phyloP scores from a whole-genome alignment of 1,140 invertebrate genomes.

The Limonius californicus region DNA sequence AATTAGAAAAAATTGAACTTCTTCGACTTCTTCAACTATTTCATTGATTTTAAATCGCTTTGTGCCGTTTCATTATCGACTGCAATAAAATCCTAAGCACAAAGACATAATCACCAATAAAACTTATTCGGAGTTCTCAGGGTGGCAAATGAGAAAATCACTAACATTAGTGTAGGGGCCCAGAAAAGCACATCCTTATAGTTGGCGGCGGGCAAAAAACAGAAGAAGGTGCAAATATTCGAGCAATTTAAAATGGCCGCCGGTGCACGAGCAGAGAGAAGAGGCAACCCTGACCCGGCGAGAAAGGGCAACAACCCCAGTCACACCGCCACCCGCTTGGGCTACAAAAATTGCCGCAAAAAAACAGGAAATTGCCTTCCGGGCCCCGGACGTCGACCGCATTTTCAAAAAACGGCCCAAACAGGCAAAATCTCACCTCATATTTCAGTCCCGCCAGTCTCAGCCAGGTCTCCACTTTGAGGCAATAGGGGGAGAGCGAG shows the following conservation, averaged over 20 bases:
- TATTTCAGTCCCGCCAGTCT: conserved; percentile 85
- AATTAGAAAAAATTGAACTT: too few relatives aligned
- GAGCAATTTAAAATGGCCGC: conserved; percentile 19
- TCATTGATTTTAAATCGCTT: too few relatives aligned
- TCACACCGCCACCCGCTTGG: neutral
- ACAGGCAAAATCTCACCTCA: conserved; percentile 68
- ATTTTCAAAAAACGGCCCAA: conserved; percentile 6
- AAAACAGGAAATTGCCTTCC: neutral
- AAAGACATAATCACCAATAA: too few relatives aligned
- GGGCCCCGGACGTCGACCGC: neutral
- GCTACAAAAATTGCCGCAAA: neutral
- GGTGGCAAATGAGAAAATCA: too few relatives aligned
- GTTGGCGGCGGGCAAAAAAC: neutral
- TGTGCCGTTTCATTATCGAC: too few relatives aligned
- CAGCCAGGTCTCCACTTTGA: conserved; percentile 94
- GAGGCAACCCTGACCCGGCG: conserved; percentile 17
- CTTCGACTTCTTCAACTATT: too few relatives aligned
- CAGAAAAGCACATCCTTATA: too few relatives aligned
- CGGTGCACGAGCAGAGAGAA: neutral
- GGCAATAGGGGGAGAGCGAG: conserved; percentile 84
- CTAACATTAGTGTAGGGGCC: too few relatives aligned
- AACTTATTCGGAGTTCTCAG: too few relatives aligned
- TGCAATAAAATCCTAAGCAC: too few relatives aligned
- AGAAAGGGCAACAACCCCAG: conserved; percentile 13
- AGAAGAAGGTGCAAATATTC: neutral